Evolutionary conservation across 2,888 invertebrate genomes (phyloP).

Genomic region (Papilio protenor): DNA sequence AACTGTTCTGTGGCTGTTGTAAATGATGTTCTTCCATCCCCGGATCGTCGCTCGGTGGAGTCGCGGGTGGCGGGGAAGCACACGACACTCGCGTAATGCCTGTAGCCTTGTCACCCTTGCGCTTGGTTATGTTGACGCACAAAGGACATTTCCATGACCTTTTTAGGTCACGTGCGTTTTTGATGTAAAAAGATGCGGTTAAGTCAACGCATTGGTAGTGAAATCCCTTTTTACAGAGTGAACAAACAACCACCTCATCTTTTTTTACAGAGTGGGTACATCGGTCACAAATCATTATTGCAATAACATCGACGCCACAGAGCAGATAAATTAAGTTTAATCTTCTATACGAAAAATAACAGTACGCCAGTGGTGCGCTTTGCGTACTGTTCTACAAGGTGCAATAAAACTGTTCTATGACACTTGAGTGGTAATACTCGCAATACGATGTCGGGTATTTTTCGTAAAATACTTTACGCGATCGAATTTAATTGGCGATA

Average conservation of each 20-base stretch:
- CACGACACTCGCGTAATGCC: not conserved
- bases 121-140: not conserved
- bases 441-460: no score
- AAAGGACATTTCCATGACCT: slow-evolving; percentile 1
- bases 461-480: no score
- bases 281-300: slow-evolving; percentile 16
- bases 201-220: slow-evolving; percentile 1
- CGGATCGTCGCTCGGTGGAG: not conserved
- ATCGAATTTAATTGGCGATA: not conserved
- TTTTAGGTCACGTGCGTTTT: slow-evolving; percentile 5
- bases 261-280: slow-evolving; percentile 17
- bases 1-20: not conserved
- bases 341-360: not conserved
- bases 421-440: not conserved
- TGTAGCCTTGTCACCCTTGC: slow-evolving; percentile 9
- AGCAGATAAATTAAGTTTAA: not conserved
- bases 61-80: not conserved
- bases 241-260: slow-evolving; percentile 11
- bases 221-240: slow-evolving; percentile 6
- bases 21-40: not conserved
- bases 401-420: not conserved
- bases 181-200: slow-evolving; percentile 10
- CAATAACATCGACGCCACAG: not conserved
- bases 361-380: not conserved
- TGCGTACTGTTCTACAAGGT: not conserved